A percentile compares a stretch with the other conserved stretches of the same genome.
Evolutionary conservation across 2,888 invertebrate genomes (phyloP).

Genomic region (Drosophila peninsularis): DNA sequence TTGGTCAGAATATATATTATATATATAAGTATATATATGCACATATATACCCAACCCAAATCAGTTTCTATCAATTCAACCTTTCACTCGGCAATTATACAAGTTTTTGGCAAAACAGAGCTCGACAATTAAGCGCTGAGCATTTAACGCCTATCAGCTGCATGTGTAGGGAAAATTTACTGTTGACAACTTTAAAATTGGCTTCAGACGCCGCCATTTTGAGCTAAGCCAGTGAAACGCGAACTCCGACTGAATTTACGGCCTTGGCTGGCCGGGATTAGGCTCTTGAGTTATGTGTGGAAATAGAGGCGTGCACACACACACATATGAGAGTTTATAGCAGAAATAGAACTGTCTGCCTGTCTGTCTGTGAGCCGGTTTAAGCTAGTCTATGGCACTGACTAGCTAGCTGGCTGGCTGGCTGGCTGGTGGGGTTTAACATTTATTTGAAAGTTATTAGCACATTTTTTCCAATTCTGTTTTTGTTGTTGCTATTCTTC

Average conservation of each 20-base stretch:
- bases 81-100: background rate
- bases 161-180: slow-evolving; percentile 26
- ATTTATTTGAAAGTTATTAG: slow-evolving; percentile 65
- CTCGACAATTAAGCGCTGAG: slow-evolving; percentile 24
- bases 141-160: slow-evolving; percentile 36
- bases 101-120: slow-evolving; percentile 9
- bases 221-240: slow-evolving; percentile 57
- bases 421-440: slow-evolving; percentile 31
- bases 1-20: too few species aligned
- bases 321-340: slow-evolving; percentile 34
- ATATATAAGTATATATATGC: background rate
- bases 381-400: slow-evolving; percentile 51
- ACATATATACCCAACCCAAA: background rate
- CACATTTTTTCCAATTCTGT: slow-evolving; percentile 49
- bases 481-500: background rate
- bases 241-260: slow-evolving; percentile 53
- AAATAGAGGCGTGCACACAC: slow-evolving; percentile 27
- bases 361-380: slow-evolving; percentile 37
- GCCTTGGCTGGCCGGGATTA: slow-evolving; percentile 56
- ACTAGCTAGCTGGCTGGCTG: slow-evolving; percentile 23
- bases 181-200: slow-evolving; percentile 62
- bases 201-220: slow-evolving; percentile 49
- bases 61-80: background rate
- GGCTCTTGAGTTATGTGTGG: slow-evolving; percentile 51
- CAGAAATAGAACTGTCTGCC: slow-evolving; percentile 45